Percentiles rank a stretch among this genome's conserved stretches.
phyloP scores from a whole-genome alignment of 2,888 invertebrate species.

The Lepetodrilus schrolli region DNA sequence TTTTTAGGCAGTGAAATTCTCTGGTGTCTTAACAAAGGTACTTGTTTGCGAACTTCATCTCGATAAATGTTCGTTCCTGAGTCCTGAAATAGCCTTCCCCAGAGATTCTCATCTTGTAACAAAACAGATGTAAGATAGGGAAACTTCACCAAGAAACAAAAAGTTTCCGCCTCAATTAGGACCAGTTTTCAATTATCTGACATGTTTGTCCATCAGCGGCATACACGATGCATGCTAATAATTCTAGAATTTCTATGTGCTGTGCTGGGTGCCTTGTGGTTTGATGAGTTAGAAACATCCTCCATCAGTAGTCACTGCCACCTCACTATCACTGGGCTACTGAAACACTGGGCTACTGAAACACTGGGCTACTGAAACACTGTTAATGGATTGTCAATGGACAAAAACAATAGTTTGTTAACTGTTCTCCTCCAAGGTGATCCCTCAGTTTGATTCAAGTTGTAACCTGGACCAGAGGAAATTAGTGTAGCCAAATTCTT shows the following conservation, averaged over 20 bases:
- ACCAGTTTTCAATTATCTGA: slow-evolving; percentile 27
- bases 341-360: neutral
- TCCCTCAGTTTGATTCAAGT: neutral
- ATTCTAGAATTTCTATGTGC: slow-evolving; percentile 15
- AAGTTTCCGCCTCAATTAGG: slow-evolving; percentile 27
- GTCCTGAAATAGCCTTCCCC: slow-evolving; percentile 11
- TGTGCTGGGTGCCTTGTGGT: neutral
- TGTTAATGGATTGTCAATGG: neutral
- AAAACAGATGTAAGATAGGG: slow-evolving; percentile 22
- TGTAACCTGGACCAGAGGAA: neutral
- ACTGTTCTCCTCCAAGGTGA: neutral
- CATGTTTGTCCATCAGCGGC: slow-evolving; percentile 22
- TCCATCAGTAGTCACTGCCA: neutral
- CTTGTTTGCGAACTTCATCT: slow-evolving; percentile 6
- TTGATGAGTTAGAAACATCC: neutral
- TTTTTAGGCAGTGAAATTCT: slow-evolving; percentile 10
- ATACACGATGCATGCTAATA: slow-evolving; percentile 22
- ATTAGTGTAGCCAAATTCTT: neutral
- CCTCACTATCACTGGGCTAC: neutral
- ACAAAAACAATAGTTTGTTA: neutral
- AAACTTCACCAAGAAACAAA: slow-evolving; percentile 19
- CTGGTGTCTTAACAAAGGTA: slow-evolving; percentile 16
- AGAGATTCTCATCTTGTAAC: slow-evolving; percentile 27
- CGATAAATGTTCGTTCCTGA: slow-evolving; percentile 7
- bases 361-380: neutral